Base-by-base conservation (phyloP, 2,797 vertebrate species). In the Hylomyscus alleni region DNA sequence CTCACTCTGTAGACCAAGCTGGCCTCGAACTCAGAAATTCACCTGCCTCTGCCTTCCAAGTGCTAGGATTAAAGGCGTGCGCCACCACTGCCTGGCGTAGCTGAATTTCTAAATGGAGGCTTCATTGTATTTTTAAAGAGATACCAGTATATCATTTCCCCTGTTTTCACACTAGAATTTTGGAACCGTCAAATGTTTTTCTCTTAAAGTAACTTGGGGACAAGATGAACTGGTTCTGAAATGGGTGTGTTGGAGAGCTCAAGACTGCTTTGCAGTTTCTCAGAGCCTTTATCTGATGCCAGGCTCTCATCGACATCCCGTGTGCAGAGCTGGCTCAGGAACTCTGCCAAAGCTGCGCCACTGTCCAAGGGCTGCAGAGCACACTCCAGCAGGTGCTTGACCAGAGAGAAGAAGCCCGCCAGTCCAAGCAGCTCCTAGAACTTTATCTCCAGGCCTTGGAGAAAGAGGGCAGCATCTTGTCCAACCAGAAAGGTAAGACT, bases 341-440 rank as follows among this genome's bases (percentile, higher is more conserved):
- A 24, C 97, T 99, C 69, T 90, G 96, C 50, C 99, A 99, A 84
- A 97, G 98, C 40, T 95, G 97, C 65, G 91, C 96, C 93, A 98
- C 98, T 83, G 98, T 98, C 0, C 98, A 98, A 3, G 97, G 98
- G 0, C 98, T 99, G 56, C 99, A 99, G 98, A 98, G 99, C 93
- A 99, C 99, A 0, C 98, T 99, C 67, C 99, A 99, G 98, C 98
- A 98, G 85, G 98, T 98, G 50, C 98, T 99, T 97, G 99, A 99
- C 98, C 98, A 98, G 60, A 98, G 99, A 44, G 99, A 99, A 91
- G 99, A 99, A 88, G 99, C 99, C 94, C 98, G 99, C 0, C 99
- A 99, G 98, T 99, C 99, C 76, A 99, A 97, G 97, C 99, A 99
- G 96, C 98, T 99, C 60, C 99, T 99, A 52, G 98, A 99, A 92